Evolutionary conservation across 2,113 vertebrate genomes (phyloP), one percentile per base, ranked within the genome.

Genomic region (Hemibagrus wyckioides): DNA sequence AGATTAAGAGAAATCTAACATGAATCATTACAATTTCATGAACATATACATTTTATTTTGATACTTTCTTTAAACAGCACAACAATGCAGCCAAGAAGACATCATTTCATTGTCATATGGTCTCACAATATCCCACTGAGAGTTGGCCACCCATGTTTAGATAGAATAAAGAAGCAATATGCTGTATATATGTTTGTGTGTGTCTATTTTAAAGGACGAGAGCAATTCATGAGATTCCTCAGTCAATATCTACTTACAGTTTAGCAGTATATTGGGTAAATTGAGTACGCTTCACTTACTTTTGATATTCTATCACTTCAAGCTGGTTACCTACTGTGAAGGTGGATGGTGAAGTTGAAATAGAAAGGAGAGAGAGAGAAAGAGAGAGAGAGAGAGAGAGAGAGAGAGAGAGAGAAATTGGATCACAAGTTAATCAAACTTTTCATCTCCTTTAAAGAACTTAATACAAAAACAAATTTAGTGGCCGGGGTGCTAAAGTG

Each of bases 281-380:
- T 85, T 86, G 88, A 87, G 50, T 14, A 85, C 61, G 56, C 85
- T 61, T 85, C 69, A 93, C 95, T 94, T 97, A 99, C 97, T 97
- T 97, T 95, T 97, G 97, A 96, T 98, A 97, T 93, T 97, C 96
- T 94, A 98, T 95, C 94, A 96, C 96, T 95, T 96, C 96, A 92
- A 98, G 97, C 96, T 99, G 98, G 96, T 97, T 98, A 94, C 97
- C 98, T 96, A 97, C 97, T 97, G 96, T 93, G 90, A 90, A 92
- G 89, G 90, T 86, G 91, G 94, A 93, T 94, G 94, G 89, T 89
- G 92, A 90, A 82, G 63, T 48, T 44, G 91, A 92, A 93, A 90
- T 50, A 52, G 61, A 56, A 67, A 69, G 82, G 65, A 89, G 71
- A 80, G 76, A 61, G 30, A 54, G 77, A 90, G 91, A 87, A 83